Evolutionary conservation across 2,797 vertebrate genomes (phyloP), one percentile per base, ranked within the genome.

Genomic region (Enteromius thamalakanensis): DNA sequence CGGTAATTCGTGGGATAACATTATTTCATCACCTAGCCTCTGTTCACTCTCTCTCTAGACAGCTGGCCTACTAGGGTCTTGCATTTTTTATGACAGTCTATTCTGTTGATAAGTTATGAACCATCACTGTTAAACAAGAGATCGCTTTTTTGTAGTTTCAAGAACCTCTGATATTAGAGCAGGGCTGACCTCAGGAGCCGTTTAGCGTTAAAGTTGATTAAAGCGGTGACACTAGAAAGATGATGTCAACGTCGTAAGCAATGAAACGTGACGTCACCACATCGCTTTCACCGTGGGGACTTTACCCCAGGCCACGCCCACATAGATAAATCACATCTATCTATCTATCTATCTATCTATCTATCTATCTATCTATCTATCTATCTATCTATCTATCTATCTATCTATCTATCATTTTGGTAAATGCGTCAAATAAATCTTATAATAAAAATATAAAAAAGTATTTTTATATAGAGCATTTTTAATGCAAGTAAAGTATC

Each of bases 21-120:
- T 32, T 42, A 78, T 60, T 81, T 53, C 47, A 40, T 71, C 37
- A 62, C 79, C 23, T 34, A 47, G 51, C 60, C 51, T 15, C 9
- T 58, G 37, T 49, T 72, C 58, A 40, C 15, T 40, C 6, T 45
- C n/a, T 80, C 67, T 74, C 45, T 62, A 53, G 62, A 67, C 71
- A 82, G 70, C 71, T 75, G 45, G 80, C n/a, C 58, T 19, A 19
- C 19, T 29, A 40, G 47, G 55, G 19, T 60, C 53, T 34, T 71
- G 68, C 2, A 71, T 62, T 62, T 80, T 80, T 70, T 42, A 60
- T 71, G 67, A 80, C 51, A 3, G 26, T 40, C 23, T 65, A 17
- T 64, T 75, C 15, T 64, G 40, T 51, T 76, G n/a, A 21, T 64
- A 74, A 74, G 29, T 74, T 49, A 53, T 3, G 9, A 81, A 65